Conservation (phyloP, 2,797 vertebrate species). For the Neosalanx taihuensis region DNA sequence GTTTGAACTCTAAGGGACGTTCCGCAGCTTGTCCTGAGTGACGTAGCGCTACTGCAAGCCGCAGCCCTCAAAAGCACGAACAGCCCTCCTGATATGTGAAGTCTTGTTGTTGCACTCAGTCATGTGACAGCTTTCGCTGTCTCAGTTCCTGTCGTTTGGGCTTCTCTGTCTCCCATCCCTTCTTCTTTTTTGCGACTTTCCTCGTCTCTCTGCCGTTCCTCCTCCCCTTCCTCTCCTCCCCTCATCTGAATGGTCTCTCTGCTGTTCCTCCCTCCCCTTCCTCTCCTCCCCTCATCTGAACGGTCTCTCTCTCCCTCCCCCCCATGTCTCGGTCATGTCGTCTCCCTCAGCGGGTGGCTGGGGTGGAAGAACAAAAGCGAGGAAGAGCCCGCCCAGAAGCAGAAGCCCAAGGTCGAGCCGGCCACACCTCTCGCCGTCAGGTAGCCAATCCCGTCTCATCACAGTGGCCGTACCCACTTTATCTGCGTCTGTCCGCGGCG, state of each 20-base stretch:
- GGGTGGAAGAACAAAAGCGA: slow-evolving; percentile 93
- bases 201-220: too few relatives aligned
- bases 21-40: neutral
- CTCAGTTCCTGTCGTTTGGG: neutral
- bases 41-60: slow-evolving; percentile 1
- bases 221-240: neutral
- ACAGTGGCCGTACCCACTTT: neutral
- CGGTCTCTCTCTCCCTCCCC: neutral
- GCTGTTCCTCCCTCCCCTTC: neutral
- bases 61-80: slow-evolving; percentile 5
- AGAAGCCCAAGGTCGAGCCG: slow-evolving; percentile 94
- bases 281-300: neutral
- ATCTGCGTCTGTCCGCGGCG: neutral
- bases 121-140: neutral
- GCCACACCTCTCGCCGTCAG: slow-evolving; percentile 89
- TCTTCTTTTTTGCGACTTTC: too few relatives aligned
- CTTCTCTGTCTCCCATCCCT: neutral
- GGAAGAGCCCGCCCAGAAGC: slow-evolving; percentile 86
- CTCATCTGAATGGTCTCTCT: neutral
- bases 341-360: slow-evolving; percentile 87
- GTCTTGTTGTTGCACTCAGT: neutral
- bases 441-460: slow-evolving; percentile 52
- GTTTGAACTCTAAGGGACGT: neutral
- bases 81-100: neutral
- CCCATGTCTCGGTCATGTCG: neutral